Percentiles rank a stretch among this genome's conserved stretches.
Evolutionary conservation across 2,888 invertebrate genomes (phyloP).

Genomic region (Apamea epomidion): DNA sequence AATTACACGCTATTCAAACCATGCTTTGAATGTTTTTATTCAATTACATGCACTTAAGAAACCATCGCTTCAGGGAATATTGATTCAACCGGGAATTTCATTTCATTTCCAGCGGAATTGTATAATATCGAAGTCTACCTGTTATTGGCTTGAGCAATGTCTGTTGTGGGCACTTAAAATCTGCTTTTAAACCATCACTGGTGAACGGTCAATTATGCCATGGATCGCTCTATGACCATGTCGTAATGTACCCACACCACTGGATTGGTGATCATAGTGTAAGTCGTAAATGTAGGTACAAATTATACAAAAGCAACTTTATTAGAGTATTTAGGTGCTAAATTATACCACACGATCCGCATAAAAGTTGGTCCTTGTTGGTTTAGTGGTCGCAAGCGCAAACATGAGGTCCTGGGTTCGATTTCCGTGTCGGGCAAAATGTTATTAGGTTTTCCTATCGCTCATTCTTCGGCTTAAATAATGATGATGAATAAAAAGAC

Average conservation of each 20-base stretch:
- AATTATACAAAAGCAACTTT: too few relatives aligned
- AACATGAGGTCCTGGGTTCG: not conserved
- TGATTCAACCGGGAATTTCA: conserved; percentile 40
- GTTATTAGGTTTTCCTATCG: too few relatives aligned
- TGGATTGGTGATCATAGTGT: conserved; percentile 1
- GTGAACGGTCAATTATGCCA: not conserved
- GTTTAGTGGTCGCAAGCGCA: not conserved
- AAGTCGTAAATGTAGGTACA: too few relatives aligned
- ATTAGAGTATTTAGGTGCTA: not conserved
- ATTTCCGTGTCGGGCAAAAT: not conserved
- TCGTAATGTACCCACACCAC: not conserved
- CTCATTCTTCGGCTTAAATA: not conserved
- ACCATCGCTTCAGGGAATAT: conserved; percentile 34
- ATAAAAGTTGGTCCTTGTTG: not conserved
- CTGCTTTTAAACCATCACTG: not conserved
- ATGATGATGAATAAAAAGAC: not conserved
- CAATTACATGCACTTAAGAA: conserved; percentile 39
- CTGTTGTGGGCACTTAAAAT: not conserved
- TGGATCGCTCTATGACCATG: not conserved
- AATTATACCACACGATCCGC: not conserved
- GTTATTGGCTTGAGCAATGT: not conserved
- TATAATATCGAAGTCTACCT: not conserved
- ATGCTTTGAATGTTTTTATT: conserved; percentile 38
- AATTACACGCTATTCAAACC: conserved; percentile 31
- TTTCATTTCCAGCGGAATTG: conserved; percentile 3